Evolutionary conservation across 2,888 invertebrate species (phyloP).

Genomic region (Cheilosia grossa): DNA sequence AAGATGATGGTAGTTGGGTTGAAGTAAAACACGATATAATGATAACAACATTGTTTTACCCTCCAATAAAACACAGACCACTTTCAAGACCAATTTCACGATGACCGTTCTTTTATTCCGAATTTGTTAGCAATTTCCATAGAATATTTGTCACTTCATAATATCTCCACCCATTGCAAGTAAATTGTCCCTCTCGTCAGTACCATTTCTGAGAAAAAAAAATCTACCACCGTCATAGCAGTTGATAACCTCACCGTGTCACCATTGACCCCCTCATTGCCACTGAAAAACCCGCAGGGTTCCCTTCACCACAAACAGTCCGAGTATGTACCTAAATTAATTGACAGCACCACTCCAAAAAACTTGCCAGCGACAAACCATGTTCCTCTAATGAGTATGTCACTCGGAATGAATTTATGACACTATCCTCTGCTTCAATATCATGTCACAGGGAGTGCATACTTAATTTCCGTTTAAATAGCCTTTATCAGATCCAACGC

Average conservation of each 20-base stretch:
- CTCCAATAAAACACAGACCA: no score
- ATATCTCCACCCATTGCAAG: no score
- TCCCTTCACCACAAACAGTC: constrained; percentile 15
- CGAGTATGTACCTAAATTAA: constrained; percentile 1
- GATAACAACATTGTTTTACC: no score
- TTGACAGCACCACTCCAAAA: constrained; percentile 21
- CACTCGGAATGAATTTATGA: constrained; percentile 63
- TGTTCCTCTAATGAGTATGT: constrained; percentile 56
- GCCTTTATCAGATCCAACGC: constrained; percentile 65
- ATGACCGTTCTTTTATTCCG: no score
- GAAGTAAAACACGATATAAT: no score
- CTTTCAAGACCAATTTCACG: no score
- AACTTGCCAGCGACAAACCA: constrained; percentile 33
- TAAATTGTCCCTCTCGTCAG: no score
- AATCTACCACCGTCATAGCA: neutral
- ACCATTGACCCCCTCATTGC: constrained; percentile 1
- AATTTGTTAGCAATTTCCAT: no score
- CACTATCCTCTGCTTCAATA: constrained; percentile 58
- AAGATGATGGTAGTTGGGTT: no score
- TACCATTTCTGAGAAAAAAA: no score
- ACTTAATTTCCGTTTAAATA: constrained; percentile 67
- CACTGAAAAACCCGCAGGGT: neutral
- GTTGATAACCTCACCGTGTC: neutral
- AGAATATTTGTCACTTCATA: no score
- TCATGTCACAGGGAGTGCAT: constrained; percentile 55